phyloP scores from a whole-genome alignment of 2,888 invertebrate genomes.

The Temnothorax rugatulus region DNA sequence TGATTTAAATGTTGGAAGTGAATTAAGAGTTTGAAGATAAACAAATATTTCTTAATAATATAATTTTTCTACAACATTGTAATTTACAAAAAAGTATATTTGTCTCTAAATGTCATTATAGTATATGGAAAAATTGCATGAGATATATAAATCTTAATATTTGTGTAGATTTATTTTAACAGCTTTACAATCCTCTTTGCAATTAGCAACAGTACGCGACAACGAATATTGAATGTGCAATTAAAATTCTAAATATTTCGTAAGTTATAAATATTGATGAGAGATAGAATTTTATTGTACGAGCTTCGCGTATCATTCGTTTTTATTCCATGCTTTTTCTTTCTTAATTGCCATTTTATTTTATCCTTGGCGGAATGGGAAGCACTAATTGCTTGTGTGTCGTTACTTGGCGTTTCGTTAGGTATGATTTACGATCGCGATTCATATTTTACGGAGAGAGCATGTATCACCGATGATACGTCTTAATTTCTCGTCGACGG shows the following conservation, averaged over 20 bases:
- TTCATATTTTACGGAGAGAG: conserved; percentile 36
- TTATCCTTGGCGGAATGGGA: conserved; percentile 41
- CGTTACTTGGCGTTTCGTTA: conserved; percentile 18
- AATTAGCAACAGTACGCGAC: background rate
- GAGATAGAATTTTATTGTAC: conserved; percentile 1
- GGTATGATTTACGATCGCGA: conserved; percentile 63
- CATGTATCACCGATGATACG: conserved; percentile 9
- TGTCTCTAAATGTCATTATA: background rate
- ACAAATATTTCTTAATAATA: background rate
- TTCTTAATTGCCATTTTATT: conserved; percentile 19
- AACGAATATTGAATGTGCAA: conserved; percentile 19
- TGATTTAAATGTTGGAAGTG: background rate
- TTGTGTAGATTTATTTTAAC: background rate
- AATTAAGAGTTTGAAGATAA: background rate
- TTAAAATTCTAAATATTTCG: background rate
- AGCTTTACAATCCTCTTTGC: background rate
- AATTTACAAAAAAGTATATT: background rate
- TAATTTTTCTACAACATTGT: background rate
- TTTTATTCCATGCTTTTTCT: conserved; percentile 7
- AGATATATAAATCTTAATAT: conserved; percentile 10
- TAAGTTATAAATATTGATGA: background rate
- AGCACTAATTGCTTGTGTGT: conserved; percentile 61
- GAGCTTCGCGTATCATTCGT: background rate
- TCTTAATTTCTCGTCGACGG: conserved; percentile 28
- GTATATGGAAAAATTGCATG: background rate